Evolutionary conservation across 2,113 vertebrate genomes (phyloP).

Genomic region (Halcyon malimbica): DNA sequence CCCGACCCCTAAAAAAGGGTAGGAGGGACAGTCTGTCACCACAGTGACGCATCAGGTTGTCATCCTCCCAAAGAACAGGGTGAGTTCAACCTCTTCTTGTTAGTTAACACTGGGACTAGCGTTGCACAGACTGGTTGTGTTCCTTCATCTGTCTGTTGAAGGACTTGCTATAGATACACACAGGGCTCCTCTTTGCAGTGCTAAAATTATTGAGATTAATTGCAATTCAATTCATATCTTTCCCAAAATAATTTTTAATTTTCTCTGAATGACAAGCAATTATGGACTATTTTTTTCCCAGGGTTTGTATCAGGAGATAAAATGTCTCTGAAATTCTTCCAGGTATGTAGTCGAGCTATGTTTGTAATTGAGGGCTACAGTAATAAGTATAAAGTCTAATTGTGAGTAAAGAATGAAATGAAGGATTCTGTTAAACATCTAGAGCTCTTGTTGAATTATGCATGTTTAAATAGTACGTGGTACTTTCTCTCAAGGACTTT

Average conservation of each 20-base stretch:
- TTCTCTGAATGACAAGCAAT: slow-evolving; percentile 20
- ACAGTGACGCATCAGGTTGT: fast-evolving
- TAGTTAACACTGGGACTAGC: too few species aligned
- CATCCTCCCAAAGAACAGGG: background rate
- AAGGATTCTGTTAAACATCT: background rate
- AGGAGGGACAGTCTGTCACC: too few species aligned
- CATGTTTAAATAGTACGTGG: background rate
- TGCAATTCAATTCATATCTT: background rate
- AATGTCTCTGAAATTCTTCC: slow-evolving; percentile 5
- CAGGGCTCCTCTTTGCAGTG: background rate
- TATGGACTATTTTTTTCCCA: background rate
- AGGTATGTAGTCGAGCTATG: background rate
- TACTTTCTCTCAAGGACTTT: background rate
- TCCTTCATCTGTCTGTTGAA: background rate
- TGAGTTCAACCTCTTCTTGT: fast-evolving
- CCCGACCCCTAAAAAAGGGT: too few species aligned
- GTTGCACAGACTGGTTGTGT: fast-evolving
- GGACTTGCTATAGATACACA: fast-evolving
- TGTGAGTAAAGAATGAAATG: background rate
- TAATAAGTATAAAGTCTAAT: background rate
- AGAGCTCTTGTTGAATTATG: background rate
- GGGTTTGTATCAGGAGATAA: background rate
- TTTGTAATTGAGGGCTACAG: background rate
- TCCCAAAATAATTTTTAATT: slow-evolving; percentile 19
- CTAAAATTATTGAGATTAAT: background rate